phyloP scores from a whole-genome alignment of 2,113 vertebrate species.

The Coptodon rendalli region DNA sequence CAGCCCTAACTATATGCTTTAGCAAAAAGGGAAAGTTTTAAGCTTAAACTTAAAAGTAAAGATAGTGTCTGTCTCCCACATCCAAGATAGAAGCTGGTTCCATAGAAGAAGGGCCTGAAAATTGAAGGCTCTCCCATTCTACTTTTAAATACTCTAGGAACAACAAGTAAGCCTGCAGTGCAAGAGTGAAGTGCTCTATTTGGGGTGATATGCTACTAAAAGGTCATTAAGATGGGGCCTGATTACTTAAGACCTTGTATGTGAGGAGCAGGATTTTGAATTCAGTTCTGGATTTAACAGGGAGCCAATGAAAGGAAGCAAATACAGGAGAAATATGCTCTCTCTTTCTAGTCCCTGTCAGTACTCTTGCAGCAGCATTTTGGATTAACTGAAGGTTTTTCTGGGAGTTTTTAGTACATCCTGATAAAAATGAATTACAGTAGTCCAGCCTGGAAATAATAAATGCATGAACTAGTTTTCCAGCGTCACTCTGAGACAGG shows the following conservation, averaged over 20 bases:
- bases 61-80: fast-evolving
- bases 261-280: neutral
- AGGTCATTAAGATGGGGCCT: neutral
- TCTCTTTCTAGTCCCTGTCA: neutral
- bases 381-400: fast-evolving
- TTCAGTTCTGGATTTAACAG: neutral
- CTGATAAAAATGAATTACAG: neutral
- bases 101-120: neutral
- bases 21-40: neutral
- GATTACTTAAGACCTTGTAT: neutral
- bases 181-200: fast-evolving
- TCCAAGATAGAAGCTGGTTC: neutral
- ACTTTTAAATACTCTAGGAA: neutral
- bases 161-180: fast-evolving
- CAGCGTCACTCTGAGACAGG: fast-evolving
- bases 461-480: fast-evolving
- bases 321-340: fast-evolving
- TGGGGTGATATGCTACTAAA: fast-evolving
- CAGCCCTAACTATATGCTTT: neutral
- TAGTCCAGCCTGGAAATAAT: fast-evolving
- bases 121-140: neutral
- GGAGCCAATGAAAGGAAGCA: fast-evolving
- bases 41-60: neutral
- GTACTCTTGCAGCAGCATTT: fast-evolving
- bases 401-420: fast-evolving